These are phyloP conservation scores for Noctua janthina DNA, from an alignment of 2,888 invertebrate species.

Conservation along the genomic window DNA sequence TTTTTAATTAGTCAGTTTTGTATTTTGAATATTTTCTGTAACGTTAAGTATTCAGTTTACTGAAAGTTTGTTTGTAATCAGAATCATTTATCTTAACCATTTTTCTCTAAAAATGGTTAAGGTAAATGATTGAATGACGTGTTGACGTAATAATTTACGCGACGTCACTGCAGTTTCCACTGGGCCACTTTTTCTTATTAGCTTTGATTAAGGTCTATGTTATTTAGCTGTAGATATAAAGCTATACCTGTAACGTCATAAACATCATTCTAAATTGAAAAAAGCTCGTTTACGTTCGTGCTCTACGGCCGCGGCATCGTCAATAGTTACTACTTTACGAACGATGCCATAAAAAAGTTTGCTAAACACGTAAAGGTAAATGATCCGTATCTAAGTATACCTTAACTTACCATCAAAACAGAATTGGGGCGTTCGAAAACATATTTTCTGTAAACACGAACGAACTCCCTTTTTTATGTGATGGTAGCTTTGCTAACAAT, in stretches of 20 bases:
- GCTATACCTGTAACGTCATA: neutral
- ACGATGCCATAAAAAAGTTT: constrained; percentile 48
- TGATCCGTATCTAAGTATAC: constrained; percentile 45
- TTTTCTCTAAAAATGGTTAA: neutral
- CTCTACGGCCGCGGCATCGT: constrained; percentile 4
- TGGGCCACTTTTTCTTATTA: neutral
- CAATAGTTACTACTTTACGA: constrained; percentile 32
- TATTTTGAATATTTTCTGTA: neutral
- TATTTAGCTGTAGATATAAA: neutral
- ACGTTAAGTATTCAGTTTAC: neutral
- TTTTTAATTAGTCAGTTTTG: constrained; percentile 11
- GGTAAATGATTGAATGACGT: too few relatives aligned
- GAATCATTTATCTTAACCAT: neutral
- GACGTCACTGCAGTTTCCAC: neutral
- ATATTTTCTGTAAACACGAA: constrained; percentile 42
- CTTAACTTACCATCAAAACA: constrained; percentile 36
- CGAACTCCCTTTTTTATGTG: neutral
- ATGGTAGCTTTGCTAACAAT: neutral
- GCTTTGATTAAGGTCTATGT: neutral
- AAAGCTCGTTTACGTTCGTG: constrained; percentile 6
- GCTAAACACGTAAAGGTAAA: constrained; percentile 45
- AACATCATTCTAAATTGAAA: constrained; percentile 19
- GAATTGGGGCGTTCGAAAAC: constrained; percentile 34
- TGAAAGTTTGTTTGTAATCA: neutral
- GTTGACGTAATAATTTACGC: neutral